Evolutionary conservation across 92 coral and sea anemone genomes (phyloP).

Genomic region (Porites rus): DNA sequence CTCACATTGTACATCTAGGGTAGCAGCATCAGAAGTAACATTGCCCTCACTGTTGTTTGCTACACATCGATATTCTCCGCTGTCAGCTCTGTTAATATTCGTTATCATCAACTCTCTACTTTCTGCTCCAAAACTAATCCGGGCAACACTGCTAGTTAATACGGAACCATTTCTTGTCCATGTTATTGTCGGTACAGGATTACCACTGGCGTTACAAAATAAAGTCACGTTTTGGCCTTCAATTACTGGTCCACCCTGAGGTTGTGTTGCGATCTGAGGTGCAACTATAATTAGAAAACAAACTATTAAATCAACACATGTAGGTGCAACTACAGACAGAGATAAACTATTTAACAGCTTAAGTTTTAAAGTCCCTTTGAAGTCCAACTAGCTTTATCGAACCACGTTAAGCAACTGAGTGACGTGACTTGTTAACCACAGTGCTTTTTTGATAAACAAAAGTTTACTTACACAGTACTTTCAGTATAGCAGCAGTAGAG

Average conservation of each 20-base stretch:
- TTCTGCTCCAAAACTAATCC: neutral
- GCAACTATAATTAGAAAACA: constrained; percentile 11
- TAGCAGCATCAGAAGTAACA: constrained; percentile 1
- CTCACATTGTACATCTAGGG: constrained; percentile 5
- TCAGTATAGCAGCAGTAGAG: constrained; percentile 6
- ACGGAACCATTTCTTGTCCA: constrained; percentile 36
- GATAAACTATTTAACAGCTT: no score
- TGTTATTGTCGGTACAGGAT: constrained; percentile 23
- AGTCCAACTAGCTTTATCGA: no score
- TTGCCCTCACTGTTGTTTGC: constrained; percentile 17
- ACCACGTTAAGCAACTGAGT: no score
- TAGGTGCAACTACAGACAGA: no score
- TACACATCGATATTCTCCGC: constrained; percentile 15
- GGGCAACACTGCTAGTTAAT: neutral
- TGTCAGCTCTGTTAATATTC: constrained; percentile 33
- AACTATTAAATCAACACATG: neutral
- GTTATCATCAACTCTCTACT: constrained; percentile 1
- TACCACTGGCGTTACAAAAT: constrained; percentile 45
- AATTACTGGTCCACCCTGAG: neutral
- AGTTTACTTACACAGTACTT: constrained; percentile 4
- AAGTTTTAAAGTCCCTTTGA: no score
- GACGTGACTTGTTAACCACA: no score
- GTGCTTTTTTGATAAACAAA: no score
- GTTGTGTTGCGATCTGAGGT: constrained; percentile 1
- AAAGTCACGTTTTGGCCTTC: constrained; percentile 40